These are phyloP conservation scores for Busseola fusca DNA, from an alignment of 2,888 invertebrate genomes.

Conservation along the genomic window DNA sequence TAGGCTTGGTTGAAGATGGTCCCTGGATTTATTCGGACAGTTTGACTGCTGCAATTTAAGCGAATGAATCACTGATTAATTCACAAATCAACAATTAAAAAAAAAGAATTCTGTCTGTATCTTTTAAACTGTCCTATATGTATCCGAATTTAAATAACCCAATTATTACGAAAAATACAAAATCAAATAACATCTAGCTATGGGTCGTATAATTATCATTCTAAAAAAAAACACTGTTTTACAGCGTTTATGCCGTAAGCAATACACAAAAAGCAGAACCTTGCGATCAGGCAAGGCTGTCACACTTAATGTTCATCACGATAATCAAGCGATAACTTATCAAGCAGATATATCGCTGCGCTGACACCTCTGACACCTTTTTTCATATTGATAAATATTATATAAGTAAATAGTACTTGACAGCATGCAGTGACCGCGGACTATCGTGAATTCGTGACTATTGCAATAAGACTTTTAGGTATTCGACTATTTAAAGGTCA, in stretches of 20 bases:
- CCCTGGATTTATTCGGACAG: neutral
- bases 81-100: no score
- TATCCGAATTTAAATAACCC: neutral
- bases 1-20: neutral
- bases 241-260: neutral
- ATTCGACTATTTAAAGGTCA: constrained; percentile 36
- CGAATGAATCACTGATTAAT: neutral
- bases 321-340: constrained; percentile 30
- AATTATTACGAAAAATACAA: neutral
- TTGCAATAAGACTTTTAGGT: constrained; percentile 28
- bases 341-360: constrained; percentile 5
- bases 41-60: neutral
- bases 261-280: neutral
- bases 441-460: constrained; percentile 40
- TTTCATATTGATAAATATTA: constrained; percentile 31
- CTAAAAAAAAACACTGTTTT: neutral
- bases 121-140: no score
- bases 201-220: no score
- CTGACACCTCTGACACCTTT: constrained; percentile 15
- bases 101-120: no score
- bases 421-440: constrained; percentile 26
- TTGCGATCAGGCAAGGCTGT: neutral
- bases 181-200: neutral
- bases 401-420: constrained; percentile 42
- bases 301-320: constrained; percentile 18